These are phyloP conservation scores for Agelas oroides DNA, from an alignment of 37 sponge, comb jelly and placozoan species.

Conservation along the genomic window DNA sequence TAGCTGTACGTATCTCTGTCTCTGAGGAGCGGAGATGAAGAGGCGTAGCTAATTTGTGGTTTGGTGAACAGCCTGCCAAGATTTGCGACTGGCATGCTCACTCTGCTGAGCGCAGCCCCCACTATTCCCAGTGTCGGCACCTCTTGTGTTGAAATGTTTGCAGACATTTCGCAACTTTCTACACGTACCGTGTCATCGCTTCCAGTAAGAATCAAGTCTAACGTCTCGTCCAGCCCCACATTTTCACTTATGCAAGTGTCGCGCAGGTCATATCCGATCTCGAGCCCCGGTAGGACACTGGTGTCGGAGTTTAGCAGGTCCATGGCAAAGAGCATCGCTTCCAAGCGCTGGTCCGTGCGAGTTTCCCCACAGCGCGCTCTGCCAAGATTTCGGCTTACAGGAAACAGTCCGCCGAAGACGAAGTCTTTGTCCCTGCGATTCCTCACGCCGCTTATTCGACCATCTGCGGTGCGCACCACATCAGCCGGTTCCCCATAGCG, in stretches of 20 bases:
- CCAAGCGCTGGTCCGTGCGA: conserved; percentile 56
- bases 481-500: too few species aligned
- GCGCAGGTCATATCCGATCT: conserved; percentile 73
- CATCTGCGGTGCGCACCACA: not conserved
- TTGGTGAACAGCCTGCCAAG: conserved; percentile 49
- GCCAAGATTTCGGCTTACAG: not conserved
- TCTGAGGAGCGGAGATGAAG: conserved; percentile 56
- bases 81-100: conserved; percentile 50
- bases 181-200: too few species aligned
- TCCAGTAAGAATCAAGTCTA: conserved; percentile 40
- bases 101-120: conserved; percentile 69
- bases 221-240: conserved; percentile 57
- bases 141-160: not conserved
- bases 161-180: not conserved
- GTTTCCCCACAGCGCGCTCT: conserved; percentile 5
- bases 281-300: conserved; percentile 50
- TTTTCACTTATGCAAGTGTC: conserved; percentile 73
- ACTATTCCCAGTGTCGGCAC: conserved; percentile 8
- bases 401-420: conserved; percentile 81
- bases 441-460: conserved; percentile 29
- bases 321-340: conserved; percentile 80
- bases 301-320: conserved; percentile 60
- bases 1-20: conserved; percentile 64
- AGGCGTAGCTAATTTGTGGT: conserved; percentile 79
- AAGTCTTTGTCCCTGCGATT: conserved; percentile 38